Percentiles rank a stretch among this genome's conserved stretches.
phyloP scores from a whole-genome alignment of 2,888 invertebrate species.

The Rhagonycha lutea region DNA sequence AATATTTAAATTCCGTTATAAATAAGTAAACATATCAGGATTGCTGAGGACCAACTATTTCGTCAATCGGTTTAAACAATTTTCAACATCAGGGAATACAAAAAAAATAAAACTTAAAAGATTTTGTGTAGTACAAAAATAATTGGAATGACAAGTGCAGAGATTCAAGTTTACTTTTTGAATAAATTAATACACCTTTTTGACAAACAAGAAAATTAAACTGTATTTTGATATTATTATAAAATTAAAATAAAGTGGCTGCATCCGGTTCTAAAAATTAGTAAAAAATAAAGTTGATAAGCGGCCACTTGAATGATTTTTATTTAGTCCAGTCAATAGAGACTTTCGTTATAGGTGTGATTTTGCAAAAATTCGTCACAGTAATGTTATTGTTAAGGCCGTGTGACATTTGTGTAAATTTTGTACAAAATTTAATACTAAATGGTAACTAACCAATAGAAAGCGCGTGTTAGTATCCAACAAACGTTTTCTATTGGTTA shows the following conservation, averaged over 20 bases:
- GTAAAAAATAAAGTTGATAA: too few relatives aligned
- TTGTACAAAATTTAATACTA: too few relatives aligned
- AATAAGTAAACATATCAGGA: not conserved
- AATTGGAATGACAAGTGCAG: not conserved
- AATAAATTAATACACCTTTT: not conserved
- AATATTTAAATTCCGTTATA: not conserved
- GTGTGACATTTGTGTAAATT: too few relatives aligned
- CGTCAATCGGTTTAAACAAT: not conserved
- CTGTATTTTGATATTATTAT: not conserved
- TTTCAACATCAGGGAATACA: not conserved
- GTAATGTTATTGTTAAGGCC: too few relatives aligned
- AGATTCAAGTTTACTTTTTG: not conserved
- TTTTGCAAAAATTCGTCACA: too few relatives aligned
- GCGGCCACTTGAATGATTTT: too few relatives aligned
- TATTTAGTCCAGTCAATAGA: too few relatives aligned
- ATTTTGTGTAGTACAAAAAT: not conserved
- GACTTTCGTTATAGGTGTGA: too few relatives aligned
- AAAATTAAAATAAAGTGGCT: not conserved
- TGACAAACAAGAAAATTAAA: not conserved
- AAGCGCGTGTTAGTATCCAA: too few relatives aligned
- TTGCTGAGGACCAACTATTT: not conserved
- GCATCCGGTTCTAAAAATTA: too few relatives aligned
- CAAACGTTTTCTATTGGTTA: too few relatives aligned
- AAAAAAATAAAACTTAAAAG: not conserved
- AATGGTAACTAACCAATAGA: too few relatives aligned